These are phyloP conservation scores for Austrolebias charrua DNA, from an alignment of 2,797 vertebrate species.

Conservation along the genomic window DNA sequence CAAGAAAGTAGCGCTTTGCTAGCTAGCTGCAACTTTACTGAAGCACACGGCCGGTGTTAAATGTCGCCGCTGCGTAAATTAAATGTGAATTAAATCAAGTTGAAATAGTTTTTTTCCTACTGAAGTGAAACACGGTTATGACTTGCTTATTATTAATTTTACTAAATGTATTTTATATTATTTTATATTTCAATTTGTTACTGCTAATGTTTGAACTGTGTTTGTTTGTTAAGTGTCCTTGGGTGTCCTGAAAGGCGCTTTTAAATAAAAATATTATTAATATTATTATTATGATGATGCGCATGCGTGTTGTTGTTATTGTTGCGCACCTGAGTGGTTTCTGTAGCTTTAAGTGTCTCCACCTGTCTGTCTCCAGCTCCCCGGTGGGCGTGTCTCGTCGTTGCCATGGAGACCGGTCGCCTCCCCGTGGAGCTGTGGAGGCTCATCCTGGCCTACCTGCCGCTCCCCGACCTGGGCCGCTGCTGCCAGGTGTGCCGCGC, in stretches of 20 bases:
- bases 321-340: slow-evolving; percentile 25
- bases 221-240: too few species aligned
- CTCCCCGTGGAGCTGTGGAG: slow-evolving; percentile 88
- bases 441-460: slow-evolving; percentile 86
- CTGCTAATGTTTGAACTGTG: too few species aligned
- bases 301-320: slow-evolving; percentile 3
- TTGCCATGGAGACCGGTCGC: slow-evolving; percentile 81
- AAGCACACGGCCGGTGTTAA: too few species aligned
- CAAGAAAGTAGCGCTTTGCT: neutral
- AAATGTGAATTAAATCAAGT: too few species aligned
- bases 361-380: slow-evolving; percentile 41
- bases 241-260: too few species aligned
- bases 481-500: slow-evolving; percentile 89
- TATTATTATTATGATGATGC: too few species aligned
- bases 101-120: too few species aligned
- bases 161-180: too few species aligned
- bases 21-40: slow-evolving; percentile 24
- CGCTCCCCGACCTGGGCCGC: slow-evolving; percentile 86
- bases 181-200: too few species aligned
- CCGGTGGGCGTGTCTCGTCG: slow-evolving; percentile 33
- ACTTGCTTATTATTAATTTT: too few species aligned
- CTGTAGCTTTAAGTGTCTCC: slow-evolving; percentile 17
- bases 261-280: too few species aligned
- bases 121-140: neutral
- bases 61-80: neutral